Base-by-base conservation (phyloP, 2,797 vertebrate species). In the Sebastiscus albofasciatus region DNA sequence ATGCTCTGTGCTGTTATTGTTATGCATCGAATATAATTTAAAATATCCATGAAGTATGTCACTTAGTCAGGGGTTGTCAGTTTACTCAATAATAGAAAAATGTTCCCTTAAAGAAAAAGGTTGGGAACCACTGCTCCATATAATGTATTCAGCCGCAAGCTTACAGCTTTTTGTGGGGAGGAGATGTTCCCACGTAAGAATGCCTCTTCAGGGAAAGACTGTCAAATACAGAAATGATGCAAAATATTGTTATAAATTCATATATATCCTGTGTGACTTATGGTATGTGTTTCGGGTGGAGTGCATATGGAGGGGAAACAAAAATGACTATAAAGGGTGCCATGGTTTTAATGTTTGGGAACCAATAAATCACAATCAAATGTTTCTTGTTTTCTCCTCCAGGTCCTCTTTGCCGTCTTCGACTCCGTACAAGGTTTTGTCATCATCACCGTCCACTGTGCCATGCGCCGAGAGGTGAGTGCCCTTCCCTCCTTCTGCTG, bases 381-480 rank as follows among this genome's bases (percentile, higher is more conserved):
- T 26, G 1, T 80, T 1, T 24, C 67, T 68, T 31, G 6, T 85
- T 49, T 49, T 49, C 94, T 96, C 90, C 96, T 96, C 87, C 96
- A 99, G 97, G 94, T 96, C 84, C 96, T 99, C 73, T 99, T 99
- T n/a, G 98, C 98, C 0, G 97, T 99, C 92, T 99, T 99, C 89
- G 98, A 99, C 95, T 99, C 98, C 0, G 96, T 98, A 10, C 98
- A 99, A 90, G 98, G 98, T 82, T 98, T 98, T 54, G 98, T 99
- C 94, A 98, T 99, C 96, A 98, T 99, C 82, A 98, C 97, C 0
- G 97, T 99, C 26, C 98, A 99, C 90, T 98, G 98, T 79, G 98
- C 98, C 71, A 97, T 99, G 95, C 97, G 98, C 82, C 93, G 98
- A 90, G 98, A 99, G 98, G 98, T 99, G 86, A 94, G 96, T 89